Base-by-base conservation (phyloP, 2,888 invertebrate species). In the Tuberolachnus salignus region DNA sequence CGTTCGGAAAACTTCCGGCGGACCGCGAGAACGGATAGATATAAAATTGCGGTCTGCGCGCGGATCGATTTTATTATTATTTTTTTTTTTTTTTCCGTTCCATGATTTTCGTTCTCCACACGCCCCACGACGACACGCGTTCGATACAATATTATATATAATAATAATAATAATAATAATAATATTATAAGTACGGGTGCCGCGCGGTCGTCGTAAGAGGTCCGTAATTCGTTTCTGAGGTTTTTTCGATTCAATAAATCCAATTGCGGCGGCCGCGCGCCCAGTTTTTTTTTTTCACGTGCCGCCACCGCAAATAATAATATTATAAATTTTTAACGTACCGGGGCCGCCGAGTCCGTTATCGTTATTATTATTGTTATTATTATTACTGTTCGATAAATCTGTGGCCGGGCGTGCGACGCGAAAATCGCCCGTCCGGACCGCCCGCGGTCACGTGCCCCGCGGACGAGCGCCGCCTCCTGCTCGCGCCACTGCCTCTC, bases 191-290 rank as follows among this genome's bases (percentile, higher is more conserved):
- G 19, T 42, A 42, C 42, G 63, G 44, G 19, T 14, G 44, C 21
- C 0, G 16, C 13, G 13, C 4, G 14, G 21, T 46, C 3, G 19
- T 23, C 9, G 21, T 13, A n/a, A 8, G 70, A 42, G 57, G n/a
- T 23, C 11, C 19, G 16, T 67, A 67, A 75, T 75, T 49, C 75
- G 66, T 66, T 75, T 75, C 34, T 75, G 75, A 67, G 75, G 75
- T 75, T 75, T 67, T 67, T 42, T 67, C 75, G 49, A 75, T 75
- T 59, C 75, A 42, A 67, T 59, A 67, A 59, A 75, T 67, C 57
- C 75, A n/a, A 67, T 75, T 66, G 74, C 74, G 34, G 34, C 6
- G 34, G 34, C 6, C 34, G 34, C 34, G 57, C 23, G 16, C 14
- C 57, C 34, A 6, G 34, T 34, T 34, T 34, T 34, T 34, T 6